Base-by-base conservation (phyloP, 2,113 vertebrate genomes). In the Hemiprocne comata region DNA sequence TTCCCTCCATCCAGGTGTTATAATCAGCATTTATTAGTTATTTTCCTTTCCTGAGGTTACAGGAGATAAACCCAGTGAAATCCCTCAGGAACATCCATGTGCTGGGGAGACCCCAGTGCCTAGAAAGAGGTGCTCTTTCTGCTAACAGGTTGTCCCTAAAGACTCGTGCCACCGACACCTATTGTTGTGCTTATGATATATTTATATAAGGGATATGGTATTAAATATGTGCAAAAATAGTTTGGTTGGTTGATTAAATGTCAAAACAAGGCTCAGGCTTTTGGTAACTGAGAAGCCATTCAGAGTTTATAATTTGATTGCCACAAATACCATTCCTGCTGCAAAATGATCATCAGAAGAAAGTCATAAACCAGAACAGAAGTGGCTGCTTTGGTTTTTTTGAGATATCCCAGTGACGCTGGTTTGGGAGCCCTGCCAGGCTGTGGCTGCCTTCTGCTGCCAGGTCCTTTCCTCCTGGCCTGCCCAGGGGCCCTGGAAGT, bases 141-240 rank as follows among this genome's bases (percentile, higher is more conserved):
- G 42, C 61, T 74, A 36, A 28, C 33, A 40, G n/a, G 12, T 34
- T 40, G 29, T 17, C 72, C 67, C 74, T 15, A 14, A 11, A 69
- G 46, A 17, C 66, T 58, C 0, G 2, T 55, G 61, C 42, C 69
- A 46, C 51, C 53, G 4, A 8, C 54, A n/a, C 66, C 57, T 20
- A 0, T 12, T 28, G n/a, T 1, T 4, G 40, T 13, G 20, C 0
- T 14, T 34, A 54, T 10, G 6, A 48, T 3, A 6, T 10, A 7
- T 34, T 21, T 67, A 31, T 6, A 3, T 3, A 11, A 64, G 40
- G 40, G 53, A 11, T 0, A 0, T 1, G 34, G 13, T 25, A 31
- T 24, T 9, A 34, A 91, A 34, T 3, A 3, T 0, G 1, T 17
- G 62, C 64, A 33, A 36, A 55, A 12, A n/a, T 4, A 3, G 5